Conservation (phyloP, 2,113 vertebrate genomes). For the Percopsis transmontana region DNA sequence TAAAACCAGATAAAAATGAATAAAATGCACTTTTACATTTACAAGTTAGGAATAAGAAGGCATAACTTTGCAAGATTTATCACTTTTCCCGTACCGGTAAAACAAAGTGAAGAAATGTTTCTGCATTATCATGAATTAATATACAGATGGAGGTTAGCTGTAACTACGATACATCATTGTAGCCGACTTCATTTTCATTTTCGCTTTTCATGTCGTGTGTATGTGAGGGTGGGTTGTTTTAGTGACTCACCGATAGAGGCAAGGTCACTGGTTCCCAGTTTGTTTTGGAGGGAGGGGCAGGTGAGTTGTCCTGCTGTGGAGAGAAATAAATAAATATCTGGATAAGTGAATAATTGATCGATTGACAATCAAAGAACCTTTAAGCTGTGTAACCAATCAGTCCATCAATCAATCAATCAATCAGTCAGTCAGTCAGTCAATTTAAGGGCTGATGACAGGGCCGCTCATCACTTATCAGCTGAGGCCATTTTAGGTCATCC, state of each 20-base stretch:
- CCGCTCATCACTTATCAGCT: no score
- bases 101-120: no score
- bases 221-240: conserved; percentile 1
- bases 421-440: not conserved
- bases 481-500: no score
- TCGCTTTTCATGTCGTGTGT: not conserved
- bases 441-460: no score
- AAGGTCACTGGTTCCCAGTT: conserved; percentile 63
- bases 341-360: not conserved
- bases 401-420: not conserved
- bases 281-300: conserved; percentile 47
- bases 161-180: no score
- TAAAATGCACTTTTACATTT: not conserved
- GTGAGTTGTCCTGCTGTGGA: conserved; percentile 41
- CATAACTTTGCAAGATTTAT: not conserved
- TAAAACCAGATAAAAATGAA: not conserved
- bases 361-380: not conserved
- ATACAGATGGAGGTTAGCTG: no score
- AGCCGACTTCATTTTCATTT: not conserved
- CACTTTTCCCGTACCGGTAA: no score
- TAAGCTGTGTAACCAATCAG: not conserved
- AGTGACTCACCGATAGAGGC: conserved; percentile 55
- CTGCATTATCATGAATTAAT: no score
- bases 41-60: not conserved
- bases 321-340: conserved; percentile 1